Percentiles rank a stretch among this genome's conserved stretches.
Conservation (phyloP, 2,888 invertebrate species). For the Argynnis bischoffii region DNA sequence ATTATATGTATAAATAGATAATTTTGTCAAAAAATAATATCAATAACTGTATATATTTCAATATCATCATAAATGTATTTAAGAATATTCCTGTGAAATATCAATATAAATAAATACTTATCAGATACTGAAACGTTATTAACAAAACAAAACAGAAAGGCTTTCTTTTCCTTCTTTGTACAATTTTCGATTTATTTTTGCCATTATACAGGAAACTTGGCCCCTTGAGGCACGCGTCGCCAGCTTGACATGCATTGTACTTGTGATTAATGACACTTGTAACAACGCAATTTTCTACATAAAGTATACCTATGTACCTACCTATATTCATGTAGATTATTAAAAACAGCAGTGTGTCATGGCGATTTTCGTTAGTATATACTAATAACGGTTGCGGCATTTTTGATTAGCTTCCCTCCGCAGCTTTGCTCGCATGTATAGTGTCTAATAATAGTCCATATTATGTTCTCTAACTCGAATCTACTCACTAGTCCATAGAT, state of each 20-base stretch:
- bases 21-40: no score
- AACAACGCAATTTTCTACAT: conserved; percentile 71
- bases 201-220: conserved; percentile 71
- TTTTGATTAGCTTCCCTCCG: no score
- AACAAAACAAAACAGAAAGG: conserved; percentile 24
- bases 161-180: conserved; percentile 40
- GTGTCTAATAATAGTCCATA: no score
- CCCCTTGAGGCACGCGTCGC: conserved; percentile 70
- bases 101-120: conserved; percentile 4
- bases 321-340: conserved; percentile 23
- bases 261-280: conserved; percentile 70
- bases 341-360: conserved; percentile 32
- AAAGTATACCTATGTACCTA: conserved; percentile 47
- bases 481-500: no score
- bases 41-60: no score
- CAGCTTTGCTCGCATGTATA: no score
- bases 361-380: not conserved
- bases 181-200: conserved; percentile 71
- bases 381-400: no score
- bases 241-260: conserved; percentile 74
- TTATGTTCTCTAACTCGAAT: no score
- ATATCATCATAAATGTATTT: not conserved
- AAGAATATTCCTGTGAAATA: not conserved
- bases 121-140: conserved; percentile 37
- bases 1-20: no score